Base-by-base conservation (phyloP, 1,140 invertebrate genomes). In the Rhopalosiphum padi region DNA sequence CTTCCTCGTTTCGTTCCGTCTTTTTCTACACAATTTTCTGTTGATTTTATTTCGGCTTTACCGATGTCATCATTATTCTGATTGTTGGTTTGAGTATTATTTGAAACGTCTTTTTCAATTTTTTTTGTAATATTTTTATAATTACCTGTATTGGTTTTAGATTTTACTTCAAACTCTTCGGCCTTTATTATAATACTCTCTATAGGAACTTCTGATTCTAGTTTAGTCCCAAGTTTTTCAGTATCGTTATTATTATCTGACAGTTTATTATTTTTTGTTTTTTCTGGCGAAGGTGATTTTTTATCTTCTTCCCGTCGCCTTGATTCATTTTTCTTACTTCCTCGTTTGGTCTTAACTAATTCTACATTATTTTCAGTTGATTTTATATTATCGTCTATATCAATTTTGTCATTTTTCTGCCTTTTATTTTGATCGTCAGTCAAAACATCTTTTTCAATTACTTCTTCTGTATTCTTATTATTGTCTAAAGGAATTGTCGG, bases 1-100 rank as follows among this genome's bases (percentile, higher is more conserved):
- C 94, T 94, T 60, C 94, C 94, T 48, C 94, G 94, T 91, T 95
- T 94, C 85, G 94, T 94, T 92, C 95, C 94, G 93, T 94, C 95
- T 93, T 94, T 94, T 91, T 94, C 94, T 93, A 94, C 94, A 93
- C 94, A 94, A 91, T 94, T 94, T 23, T 37, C 23, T 93, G 83
- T 60, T 18, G 22, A 15, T 92, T 88, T 88, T 23, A 37, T 23
- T 86, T 91, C 88, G 77, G 5, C 30, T 3, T 18, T 91, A 94
- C 94, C 94, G 94, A 93, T 93, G 88, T 94, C 94, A 93, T 90
- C 94, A 94, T 94, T 94, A 25, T 87, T 94, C 94, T 94, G 46
- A 94, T 35, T 90, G 22, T 87, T 21, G 21, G 22, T 22, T 48
- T 8, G 43, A 87, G 21, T n/a, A 48, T 87, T 22, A 46, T 43